These are phyloP conservation scores for Shinisaurus crocodilurus DNA, from an alignment of 2,113 vertebrate species.

Conservation along the genomic window DNA sequence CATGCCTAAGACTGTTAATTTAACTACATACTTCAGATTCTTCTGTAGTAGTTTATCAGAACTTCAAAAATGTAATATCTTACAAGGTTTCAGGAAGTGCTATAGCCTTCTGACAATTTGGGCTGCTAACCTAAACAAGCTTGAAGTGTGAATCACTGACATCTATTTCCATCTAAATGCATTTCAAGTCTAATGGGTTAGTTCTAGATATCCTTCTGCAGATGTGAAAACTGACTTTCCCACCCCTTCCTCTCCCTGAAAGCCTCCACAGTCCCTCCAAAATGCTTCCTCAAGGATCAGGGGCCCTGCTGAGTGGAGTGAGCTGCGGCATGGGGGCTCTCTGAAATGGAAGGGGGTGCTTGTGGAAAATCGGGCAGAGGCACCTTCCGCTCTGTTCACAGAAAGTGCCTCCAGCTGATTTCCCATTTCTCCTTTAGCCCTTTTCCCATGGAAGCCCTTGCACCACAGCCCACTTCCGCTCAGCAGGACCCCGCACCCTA, in stretches of 20 bases:
- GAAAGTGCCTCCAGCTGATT: no score
- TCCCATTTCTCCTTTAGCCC: no score
- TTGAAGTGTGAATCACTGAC: neutral
- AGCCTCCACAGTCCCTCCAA: neutral
- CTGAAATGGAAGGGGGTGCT: neutral
- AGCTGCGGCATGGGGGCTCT: neutral
- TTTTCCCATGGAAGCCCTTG: no score
- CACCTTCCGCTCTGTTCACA: neutral
- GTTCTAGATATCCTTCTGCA: neutral
- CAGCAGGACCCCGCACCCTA: neutral
- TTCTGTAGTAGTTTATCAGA: neutral
- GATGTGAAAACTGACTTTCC: neutral
- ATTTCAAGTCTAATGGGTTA: neutral
- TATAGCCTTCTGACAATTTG: neutral
- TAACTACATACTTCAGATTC: neutral
- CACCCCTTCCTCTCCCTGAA: neutral
- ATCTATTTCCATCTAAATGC: neutral
- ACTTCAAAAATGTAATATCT: neutral
- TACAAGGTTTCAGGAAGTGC: neutral
- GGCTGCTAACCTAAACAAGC: neutral
- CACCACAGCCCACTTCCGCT: neutral
- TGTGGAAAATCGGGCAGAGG: neutral
- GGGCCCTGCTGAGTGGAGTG: neutral
- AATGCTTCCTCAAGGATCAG: no score
- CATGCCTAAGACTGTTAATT: neutral